These are phyloP conservation scores for Pelosia muscerda DNA, from an alignment of 2,888 invertebrate species.

Conservation along the genomic window DNA sequence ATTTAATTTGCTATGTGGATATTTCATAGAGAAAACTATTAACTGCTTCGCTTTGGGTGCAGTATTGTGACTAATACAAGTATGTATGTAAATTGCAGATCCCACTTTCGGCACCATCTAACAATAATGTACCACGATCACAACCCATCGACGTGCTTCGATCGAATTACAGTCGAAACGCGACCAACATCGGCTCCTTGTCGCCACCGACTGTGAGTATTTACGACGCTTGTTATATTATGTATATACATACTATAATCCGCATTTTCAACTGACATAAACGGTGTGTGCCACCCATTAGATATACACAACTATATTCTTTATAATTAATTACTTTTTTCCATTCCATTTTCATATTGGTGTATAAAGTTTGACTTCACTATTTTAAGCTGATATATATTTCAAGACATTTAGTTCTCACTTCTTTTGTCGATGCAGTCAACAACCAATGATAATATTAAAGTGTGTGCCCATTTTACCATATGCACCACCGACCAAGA, in stretches of 20 bases:
- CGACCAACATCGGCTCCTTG: conserved; percentile 95
- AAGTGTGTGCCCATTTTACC: too few species aligned
- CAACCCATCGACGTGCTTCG: conserved; percentile 95
- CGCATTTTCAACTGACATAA: too few species aligned
- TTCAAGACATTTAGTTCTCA: too few species aligned
- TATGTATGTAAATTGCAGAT: conserved; percentile 66
- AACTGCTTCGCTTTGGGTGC: background rate
- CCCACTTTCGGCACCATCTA: conserved; percentile 66
- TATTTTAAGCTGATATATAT: too few species aligned
- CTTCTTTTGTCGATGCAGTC: too few species aligned
- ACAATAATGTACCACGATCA: conserved; percentile 90
- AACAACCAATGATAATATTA: too few species aligned
- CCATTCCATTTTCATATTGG: too few species aligned
- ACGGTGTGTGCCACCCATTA: too few species aligned
- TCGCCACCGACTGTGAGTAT: conserved; percentile 94
- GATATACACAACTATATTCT: too few species aligned
- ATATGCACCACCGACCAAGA: too few species aligned
- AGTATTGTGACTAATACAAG: conserved; percentile 29
- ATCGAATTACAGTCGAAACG: conserved; percentile 89
- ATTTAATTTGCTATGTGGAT: background rate
- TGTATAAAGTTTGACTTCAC: too few species aligned
- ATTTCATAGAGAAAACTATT: background rate
- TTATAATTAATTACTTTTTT: too few species aligned
- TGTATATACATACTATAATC: background rate
- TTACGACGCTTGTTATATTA: background rate